Evolutionary conservation across 1,140 invertebrate species (phyloP).

Genomic region (Cardiocondyla obscurior): DNA sequence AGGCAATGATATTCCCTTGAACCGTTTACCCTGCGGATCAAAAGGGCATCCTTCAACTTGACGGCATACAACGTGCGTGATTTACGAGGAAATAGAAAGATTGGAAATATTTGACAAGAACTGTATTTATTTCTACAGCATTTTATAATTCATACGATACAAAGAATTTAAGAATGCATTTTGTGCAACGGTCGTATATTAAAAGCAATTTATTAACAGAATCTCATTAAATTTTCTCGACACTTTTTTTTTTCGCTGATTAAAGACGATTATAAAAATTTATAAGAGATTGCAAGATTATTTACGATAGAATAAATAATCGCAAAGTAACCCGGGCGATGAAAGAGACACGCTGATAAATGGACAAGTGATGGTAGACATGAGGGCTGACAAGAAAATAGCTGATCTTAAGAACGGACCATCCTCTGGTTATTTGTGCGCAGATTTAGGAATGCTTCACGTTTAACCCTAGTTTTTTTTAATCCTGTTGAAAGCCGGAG

Average conservation of each 20-base stretch:
- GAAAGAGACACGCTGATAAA: background rate
- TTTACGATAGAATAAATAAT: background rate
- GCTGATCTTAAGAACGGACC: background rate
- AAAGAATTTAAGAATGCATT: background rate
- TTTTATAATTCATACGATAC: background rate
- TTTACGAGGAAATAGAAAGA: background rate
- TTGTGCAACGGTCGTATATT: background rate
- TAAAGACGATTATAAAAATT: background rate
- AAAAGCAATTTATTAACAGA: background rate
- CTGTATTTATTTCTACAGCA: background rate
- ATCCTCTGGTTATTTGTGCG: background rate
- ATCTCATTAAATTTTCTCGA: background rate
- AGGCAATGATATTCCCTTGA: conserved; percentile 39
- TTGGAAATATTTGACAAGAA: background rate
- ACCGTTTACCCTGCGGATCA: conserved; percentile 24
- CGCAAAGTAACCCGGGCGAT: background rate
- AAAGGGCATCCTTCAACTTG: background rate
- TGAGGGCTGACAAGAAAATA: background rate
- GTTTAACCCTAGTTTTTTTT: background rate
- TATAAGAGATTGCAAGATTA: background rate
- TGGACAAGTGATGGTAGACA: background rate
- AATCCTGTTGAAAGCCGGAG: conserved; percentile 52
- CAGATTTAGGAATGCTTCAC: background rate
- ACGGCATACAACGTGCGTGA: background rate
- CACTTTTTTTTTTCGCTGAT: background rate